Percentiles rank a stretch among this genome's conserved stretches.
Conservation (phyloP, 1,140 invertebrate genomes). For the Cotesia typhae region DNA sequence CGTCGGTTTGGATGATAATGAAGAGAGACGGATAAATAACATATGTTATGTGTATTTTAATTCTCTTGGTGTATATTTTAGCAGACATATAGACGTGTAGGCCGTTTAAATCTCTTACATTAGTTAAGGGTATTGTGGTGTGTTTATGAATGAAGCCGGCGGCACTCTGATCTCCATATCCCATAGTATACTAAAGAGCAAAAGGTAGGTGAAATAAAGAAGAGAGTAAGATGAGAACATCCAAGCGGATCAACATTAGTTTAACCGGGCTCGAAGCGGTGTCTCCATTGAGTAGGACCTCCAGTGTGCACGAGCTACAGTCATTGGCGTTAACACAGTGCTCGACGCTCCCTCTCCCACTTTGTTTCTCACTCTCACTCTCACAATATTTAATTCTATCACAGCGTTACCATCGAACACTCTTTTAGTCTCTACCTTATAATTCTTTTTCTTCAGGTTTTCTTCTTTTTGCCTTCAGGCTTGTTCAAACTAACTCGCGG, state of each 20-base stretch:
- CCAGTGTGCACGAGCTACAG: slow-evolving; percentile 23
- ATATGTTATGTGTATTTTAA: not conserved
- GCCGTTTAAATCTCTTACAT: slow-evolving; percentile 7
- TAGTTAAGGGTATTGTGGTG: slow-evolving; percentile 15
- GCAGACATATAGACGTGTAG: not conserved
- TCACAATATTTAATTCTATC: too few relatives aligned
- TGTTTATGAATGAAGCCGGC: slow-evolving; percentile 45
- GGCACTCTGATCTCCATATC: slow-evolving; percentile 8
- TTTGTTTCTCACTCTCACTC: too few relatives aligned
- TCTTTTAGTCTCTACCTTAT: not conserved
- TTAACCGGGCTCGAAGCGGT: not conserved
- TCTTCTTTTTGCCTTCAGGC: not conserved
- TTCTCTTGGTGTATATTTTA: not conserved
- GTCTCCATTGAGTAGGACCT: slow-evolving; percentile 31
- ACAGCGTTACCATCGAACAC: not conserved
- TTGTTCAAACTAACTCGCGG: not conserved
- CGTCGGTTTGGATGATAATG: too few relatives aligned
- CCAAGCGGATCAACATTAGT: not conserved
- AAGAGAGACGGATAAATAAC: too few relatives aligned
- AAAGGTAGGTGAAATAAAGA: slow-evolving; percentile 18
- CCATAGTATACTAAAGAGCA: slow-evolving; percentile 36
- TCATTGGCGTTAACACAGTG: slow-evolving; percentile 6
- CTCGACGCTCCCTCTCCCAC: too few relatives aligned
- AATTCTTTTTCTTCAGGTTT: not conserved
- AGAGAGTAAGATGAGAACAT: slow-evolving; percentile 26